phyloP scores from a whole-genome alignment of 2,888 invertebrate genomes.

The Ichneumoninae sp. region DNA sequence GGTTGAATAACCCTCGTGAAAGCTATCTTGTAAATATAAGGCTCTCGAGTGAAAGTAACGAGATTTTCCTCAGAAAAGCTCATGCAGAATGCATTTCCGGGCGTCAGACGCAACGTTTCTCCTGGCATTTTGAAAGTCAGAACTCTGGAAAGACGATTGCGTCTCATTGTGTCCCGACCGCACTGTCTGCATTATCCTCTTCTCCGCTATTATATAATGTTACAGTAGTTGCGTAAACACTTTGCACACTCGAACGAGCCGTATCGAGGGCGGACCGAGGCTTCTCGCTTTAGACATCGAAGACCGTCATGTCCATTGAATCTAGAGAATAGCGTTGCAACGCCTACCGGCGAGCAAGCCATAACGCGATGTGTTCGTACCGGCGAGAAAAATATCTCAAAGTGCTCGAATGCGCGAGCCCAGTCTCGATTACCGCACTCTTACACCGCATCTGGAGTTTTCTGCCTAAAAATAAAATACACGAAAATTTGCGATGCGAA shows the following conservation, averaged over 20 bases:
- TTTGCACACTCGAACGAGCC: constrained; percentile 47
- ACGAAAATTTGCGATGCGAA: constrained; percentile 21
- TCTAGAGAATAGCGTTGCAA: constrained; percentile 28
- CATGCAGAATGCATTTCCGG: constrained; percentile 52
- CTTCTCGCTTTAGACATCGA: constrained; percentile 45
- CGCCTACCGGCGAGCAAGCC: constrained; percentile 27
- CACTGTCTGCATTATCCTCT: constrained; percentile 28
- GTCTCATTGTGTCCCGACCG: constrained; percentile 49
- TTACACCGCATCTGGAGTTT: constrained; percentile 31
- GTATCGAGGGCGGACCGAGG: constrained; percentile 7
- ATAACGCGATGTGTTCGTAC: constrained; percentile 23
- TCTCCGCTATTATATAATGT: constrained; percentile 5
- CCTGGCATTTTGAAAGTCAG: constrained; percentile 50
- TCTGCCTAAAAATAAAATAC: constrained; percentile 51
- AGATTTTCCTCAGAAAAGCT: constrained; percentile 48
- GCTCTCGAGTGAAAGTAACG: constrained; percentile 51
- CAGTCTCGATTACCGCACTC: constrained; percentile 51
- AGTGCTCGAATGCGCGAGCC: constrained; percentile 36
- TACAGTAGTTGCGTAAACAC: constrained; percentile 19
- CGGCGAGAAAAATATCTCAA: constrained; percentile 31
- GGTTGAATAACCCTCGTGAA: constrained; percentile 36
- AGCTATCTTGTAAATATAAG: constrained; percentile 40
- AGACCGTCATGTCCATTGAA: constrained; percentile 55
- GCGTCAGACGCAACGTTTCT: constrained; percentile 43
- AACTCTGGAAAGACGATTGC: constrained; percentile 65